Evolutionary conservation across 1,140 invertebrate genomes (phyloP), one percentile per base, ranked within the genome.

Genomic region (Drosophila oshimai): DNA sequence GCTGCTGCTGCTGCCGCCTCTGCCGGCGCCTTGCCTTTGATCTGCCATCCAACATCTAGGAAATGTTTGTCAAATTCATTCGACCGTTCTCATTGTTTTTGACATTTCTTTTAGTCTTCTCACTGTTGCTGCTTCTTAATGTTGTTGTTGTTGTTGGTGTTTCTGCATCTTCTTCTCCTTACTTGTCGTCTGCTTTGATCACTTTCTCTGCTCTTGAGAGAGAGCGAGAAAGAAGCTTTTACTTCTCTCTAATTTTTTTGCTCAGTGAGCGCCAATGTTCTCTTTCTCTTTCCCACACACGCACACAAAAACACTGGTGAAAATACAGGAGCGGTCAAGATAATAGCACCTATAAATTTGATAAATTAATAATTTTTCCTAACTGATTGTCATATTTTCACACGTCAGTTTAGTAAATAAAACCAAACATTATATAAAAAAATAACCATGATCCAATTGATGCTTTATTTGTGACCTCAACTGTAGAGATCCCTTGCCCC

Each of bases 31-130:
- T 45, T 68, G 55, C 44, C 87, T 89, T 89, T 89, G 87, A 89
- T 89, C 86, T 89, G 86, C 86, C 86, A 89, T 80, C 86, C 79
- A 73, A 69, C 80, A 89, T 89, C 86, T 89, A 89, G 86, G 86
- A 89, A 89, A 89, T 86, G 86, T 89, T 89, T 89, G 86, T 89
- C 87, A 89, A 89, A 87, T 79, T 78, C 87, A 87, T 72, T 89
- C 68, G 81, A 89, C 87, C 87, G 88, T 89, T 75, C 71, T 89
- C 87, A 89, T 87, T 76, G 74, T 80, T 89, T 89, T 87, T 89
- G 87, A 89, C 87, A 89, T 86, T 86, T 87, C 81, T 87, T 81
- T 87, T 87, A 86, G 75, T 61, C 44, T 62, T 51, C 20, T 51
- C 20, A 51, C 50, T 53, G 57, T 47, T 24, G 54, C 58, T 37